Percentiles rank a stretch among this genome's conserved stretches.
Conservation (phyloP, 2,113 vertebrate species). For the Puma concolor region DNA sequence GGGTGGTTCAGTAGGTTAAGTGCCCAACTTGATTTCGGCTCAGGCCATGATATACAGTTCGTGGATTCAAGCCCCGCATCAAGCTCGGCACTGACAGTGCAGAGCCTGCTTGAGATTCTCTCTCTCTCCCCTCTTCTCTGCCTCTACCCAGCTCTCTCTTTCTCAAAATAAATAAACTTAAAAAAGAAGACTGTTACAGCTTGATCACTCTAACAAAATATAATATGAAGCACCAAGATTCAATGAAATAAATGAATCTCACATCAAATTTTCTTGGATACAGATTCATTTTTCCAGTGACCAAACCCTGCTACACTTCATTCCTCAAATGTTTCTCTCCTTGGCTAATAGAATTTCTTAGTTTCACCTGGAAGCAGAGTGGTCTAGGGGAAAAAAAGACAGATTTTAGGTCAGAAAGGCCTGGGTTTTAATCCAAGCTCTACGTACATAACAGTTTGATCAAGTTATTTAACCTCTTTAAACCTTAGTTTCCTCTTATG, state of each 20-base stretch:
- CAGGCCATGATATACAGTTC: background rate
- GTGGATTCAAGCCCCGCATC: background rate
- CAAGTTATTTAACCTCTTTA: background rate
- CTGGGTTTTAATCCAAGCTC: background rate
- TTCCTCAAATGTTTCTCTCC: background rate
- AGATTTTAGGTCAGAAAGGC: background rate
- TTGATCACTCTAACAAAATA: background rate
- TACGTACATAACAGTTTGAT: background rate
- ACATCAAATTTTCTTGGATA: background rate
- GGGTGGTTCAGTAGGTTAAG: background rate
- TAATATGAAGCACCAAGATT: background rate
- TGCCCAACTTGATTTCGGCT: background rate
- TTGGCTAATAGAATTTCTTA: background rate
- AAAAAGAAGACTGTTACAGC: background rate
- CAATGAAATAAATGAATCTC: background rate
- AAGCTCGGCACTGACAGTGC: no score
- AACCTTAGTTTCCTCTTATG: background rate
- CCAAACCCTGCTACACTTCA: background rate
- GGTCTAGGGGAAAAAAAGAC: background rate
- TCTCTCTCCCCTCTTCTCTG: background rate
- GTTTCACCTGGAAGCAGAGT: background rate
- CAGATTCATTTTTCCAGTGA: background rate
- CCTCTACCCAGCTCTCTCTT: background rate
- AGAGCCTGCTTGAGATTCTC: background rate
- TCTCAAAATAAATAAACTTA: background rate